Percentiles rank a stretch among this genome's conserved stretches.
These are phyloP conservation scores for Gryllus longicercus DNA, from an alignment of 2,888 invertebrate species.

Conservation along the genomic window DNA sequence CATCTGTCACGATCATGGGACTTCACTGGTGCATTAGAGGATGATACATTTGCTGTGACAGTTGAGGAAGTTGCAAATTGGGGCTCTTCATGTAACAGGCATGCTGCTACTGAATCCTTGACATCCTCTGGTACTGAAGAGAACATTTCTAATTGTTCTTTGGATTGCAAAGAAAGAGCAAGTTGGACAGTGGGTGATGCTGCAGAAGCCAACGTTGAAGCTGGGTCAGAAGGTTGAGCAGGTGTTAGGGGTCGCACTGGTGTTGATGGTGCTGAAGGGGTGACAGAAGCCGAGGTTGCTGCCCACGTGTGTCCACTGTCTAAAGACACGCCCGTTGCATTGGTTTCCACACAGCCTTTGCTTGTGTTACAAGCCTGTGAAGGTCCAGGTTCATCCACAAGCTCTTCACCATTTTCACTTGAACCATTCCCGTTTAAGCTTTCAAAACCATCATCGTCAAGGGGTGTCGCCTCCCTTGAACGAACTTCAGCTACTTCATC, in stretches of 20 bases:
- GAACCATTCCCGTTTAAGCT: slow-evolving; percentile 80
- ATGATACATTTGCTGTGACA: neutral
- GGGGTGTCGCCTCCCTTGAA: slow-evolving; percentile 42
- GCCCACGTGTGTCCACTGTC: neutral
- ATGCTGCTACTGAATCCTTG: neutral
- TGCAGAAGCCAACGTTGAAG: too few species aligned
- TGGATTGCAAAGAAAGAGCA: neutral
- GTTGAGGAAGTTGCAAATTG: neutral
- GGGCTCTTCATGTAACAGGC: too few species aligned
- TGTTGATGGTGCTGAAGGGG: neutral
- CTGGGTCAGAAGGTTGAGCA: too few species aligned
- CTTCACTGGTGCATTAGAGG: neutral
- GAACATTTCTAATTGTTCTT: neutral
- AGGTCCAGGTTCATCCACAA: slow-evolving; percentile 11
- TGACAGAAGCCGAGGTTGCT: neutral
- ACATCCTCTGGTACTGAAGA: neutral
- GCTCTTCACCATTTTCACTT: slow-evolving; percentile 59
- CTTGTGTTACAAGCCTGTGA: too few species aligned
- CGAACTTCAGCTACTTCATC: slow-evolving; percentile 36
- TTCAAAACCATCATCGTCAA: slow-evolving; percentile 79
- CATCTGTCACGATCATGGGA: neutral
- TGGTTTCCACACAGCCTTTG: too few species aligned
- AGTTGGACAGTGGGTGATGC: neutral
- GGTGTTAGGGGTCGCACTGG: neutral
- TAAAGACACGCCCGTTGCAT: neutral